Percentiles rank a stretch among this genome's conserved stretches.
Evolutionary conservation across 2,113 vertebrate species (phyloP).

Genomic region (Pica pica): DNA sequence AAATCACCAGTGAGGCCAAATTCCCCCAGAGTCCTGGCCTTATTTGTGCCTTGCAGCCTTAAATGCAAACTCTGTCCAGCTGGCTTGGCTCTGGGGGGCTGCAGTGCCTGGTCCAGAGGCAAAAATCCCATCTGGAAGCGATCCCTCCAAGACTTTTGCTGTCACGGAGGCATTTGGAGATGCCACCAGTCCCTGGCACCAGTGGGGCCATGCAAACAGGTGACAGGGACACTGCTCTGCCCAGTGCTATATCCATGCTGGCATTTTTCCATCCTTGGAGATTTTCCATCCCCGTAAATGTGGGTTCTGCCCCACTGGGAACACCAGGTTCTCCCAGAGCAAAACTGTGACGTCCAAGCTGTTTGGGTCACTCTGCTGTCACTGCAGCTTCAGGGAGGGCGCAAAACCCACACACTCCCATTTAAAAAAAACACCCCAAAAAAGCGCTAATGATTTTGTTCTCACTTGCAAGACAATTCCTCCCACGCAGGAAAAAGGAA

Average conservation of each 20-base stretch:
- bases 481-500: constrained; percentile 80
- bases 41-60: not conserved
- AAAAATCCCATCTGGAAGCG: not conserved
- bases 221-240: not conserved
- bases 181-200: not conserved
- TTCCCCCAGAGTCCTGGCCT: not conserved
- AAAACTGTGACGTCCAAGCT: not conserved
- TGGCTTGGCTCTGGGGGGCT: not conserved
- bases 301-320: not conserved
- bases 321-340: not conserved
- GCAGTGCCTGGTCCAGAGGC: not conserved
- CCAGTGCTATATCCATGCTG: not conserved
- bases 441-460: not conserved
- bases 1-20: not conserved
- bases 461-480: constrained; percentile 57
- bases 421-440: not conserved
- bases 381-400: not conserved
- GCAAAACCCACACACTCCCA: not conserved
- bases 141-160: not conserved
- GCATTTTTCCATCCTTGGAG: not conserved
- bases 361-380: not conserved
- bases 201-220: rapidly evolving
- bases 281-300: not conserved
- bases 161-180: not conserved
- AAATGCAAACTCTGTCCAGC: not conserved